Conservation (phyloP, 2,888 invertebrate genomes). For the Drosophila helvetica region DNA sequence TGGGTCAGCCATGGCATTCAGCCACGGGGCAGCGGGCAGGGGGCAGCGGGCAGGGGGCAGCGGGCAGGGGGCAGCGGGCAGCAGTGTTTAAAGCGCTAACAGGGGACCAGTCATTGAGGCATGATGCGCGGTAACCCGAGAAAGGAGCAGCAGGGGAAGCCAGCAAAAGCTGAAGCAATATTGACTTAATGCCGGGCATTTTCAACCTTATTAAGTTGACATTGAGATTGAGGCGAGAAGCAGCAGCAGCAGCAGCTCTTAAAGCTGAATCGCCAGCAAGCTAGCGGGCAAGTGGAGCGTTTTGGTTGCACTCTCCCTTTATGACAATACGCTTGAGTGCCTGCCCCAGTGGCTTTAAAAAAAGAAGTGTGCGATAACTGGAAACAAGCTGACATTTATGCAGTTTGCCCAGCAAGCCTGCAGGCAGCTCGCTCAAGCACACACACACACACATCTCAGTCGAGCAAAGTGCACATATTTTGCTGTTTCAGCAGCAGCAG, state of each 20-base stretch:
- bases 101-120: slow-evolving; percentile 28
- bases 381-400: slow-evolving; percentile 81
- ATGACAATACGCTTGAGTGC: slow-evolving; percentile 69
- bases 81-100: slow-evolving; percentile 40
- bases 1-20: slow-evolving; percentile 31
- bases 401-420: slow-evolving; percentile 77
- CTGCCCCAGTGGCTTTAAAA: slow-evolving; percentile 46
- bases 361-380: slow-evolving; percentile 73
- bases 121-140: not conserved
- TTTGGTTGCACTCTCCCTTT: slow-evolving; percentile 42
- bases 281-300: slow-evolving; percentile 1
- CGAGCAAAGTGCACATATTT: slow-evolving; percentile 64
- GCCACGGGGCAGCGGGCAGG: slow-evolving; percentile 9
- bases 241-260: slow-evolving; percentile 39
- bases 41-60: too few species aligned
- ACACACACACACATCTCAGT: slow-evolving; percentile 6
- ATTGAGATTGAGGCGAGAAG: slow-evolving; percentile 60
- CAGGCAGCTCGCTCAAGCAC: slow-evolving; percentile 71
- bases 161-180: slow-evolving; percentile 28
- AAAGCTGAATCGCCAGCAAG: slow-evolving; percentile 24
- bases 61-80: not conserved
- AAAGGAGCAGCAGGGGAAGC: not conserved
- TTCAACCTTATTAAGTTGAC: slow-evolving; percentile 52
- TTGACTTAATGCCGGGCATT: slow-evolving; percentile 50
- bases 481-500: slow-evolving; percentile 67